Percentiles rank a stretch among this genome's conserved stretches.
These are phyloP conservation scores for Aspidapion aeneum DNA, from an alignment of 2,888 invertebrate genomes.

Conservation along the genomic window DNA sequence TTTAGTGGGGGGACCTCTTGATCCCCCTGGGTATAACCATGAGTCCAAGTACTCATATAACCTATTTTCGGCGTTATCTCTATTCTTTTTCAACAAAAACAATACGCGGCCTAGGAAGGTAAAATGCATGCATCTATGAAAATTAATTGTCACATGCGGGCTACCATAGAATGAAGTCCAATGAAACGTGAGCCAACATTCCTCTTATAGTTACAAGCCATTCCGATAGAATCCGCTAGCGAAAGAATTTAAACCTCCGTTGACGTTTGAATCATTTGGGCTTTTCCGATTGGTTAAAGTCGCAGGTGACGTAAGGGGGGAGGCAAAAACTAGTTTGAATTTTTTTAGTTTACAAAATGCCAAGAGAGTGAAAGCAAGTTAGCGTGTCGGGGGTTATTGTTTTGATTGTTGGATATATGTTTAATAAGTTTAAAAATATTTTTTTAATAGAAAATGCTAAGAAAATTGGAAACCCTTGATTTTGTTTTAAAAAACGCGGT, in stretches of 20 bases:
- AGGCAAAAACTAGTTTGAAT: conserved; percentile 47
- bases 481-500: neutral
- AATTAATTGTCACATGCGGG: no score
- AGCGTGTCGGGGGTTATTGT: conserved; percentile 13
- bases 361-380: conserved; percentile 41
- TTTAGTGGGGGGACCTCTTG: no score
- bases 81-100: no score
- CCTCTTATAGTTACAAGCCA: neutral
- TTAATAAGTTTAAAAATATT: neutral
- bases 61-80: no score
- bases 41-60: no score
- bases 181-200: no score
- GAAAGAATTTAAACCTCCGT: neutral
- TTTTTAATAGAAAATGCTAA: neutral
- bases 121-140: no score
- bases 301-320: conserved; percentile 40
- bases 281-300: conserved; percentile 28
- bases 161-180: no score
- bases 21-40: no score
- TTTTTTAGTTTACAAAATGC: conserved; percentile 48
- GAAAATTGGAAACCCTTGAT: no score
- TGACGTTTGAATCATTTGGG: neutral
- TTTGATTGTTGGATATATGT: conserved; percentile 18
- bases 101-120: no score
- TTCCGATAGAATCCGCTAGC: neutral